Base-by-base conservation (phyloP, 2,888 invertebrate species). In the Leptinotarsa juncta region DNA sequence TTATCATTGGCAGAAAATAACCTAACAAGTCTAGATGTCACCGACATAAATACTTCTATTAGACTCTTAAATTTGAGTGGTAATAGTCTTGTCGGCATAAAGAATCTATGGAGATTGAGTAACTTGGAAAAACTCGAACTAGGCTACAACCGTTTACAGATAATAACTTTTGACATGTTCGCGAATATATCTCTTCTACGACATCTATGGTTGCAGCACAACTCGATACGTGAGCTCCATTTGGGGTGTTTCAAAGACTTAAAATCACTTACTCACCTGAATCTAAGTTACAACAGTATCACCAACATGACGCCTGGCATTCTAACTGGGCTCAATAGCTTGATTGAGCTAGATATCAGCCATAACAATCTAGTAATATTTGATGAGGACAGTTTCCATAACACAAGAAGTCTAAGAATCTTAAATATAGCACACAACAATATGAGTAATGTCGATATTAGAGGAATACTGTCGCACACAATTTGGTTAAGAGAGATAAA, bases 381-480 rank as follows among this genome's bases (percentile, higher is more conserved):
- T 14, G 76, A 72, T 57, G 74, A 74, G 32, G 74, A 78, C 23
- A 69, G 72, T 51, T 78, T 78, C n/a, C 78, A 78, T 48, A 74
- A 72, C 50, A 73, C 62, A 48, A 78, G 62, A 48, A 42, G 57
- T 66, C 50, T 78, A 10, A 67, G 23, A 20, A 18, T n/a, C 20
- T 57, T 78, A 7, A 74, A 67, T 42, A 78, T 78, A 15, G 76
- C 78, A 32, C 53, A 76, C 51, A 78, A 74, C 55, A 66, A 74
- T 67, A n/a, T 78, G 26, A 76, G 65, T n/a, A 71, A 71, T 55
- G 62, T 75, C 20, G 72, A 78, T 65, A 53, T 76, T 4, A 76
- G 65, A 16, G 71, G 66, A 42, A 71, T 78, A 4, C 23, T 74
- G 15, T 53, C 67, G 0, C 71, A 72, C 32, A 71, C 70, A 4